These are phyloP conservation scores for Lacanobia oleracea DNA, from an alignment of 2,888 invertebrate species.

Conservation along the genomic window DNA sequence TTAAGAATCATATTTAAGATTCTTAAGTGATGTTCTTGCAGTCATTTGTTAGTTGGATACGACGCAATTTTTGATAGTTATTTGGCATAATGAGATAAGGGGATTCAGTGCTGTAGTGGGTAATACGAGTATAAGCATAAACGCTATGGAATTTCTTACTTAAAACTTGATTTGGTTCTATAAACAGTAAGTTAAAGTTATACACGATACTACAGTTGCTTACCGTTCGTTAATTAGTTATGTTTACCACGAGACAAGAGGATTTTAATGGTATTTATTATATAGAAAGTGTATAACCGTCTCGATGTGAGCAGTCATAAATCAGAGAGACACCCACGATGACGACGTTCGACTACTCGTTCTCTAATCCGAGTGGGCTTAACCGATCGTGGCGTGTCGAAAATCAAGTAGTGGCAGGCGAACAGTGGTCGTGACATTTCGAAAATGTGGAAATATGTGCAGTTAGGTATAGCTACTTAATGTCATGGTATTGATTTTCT, in stretches of 20 bases:
- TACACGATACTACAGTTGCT: slow-evolving; percentile 17
- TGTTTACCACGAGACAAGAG: slow-evolving; percentile 56
- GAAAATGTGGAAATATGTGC: slow-evolving; percentile 9
- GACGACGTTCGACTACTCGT: slow-evolving; percentile 71
- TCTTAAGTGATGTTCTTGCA: slow-evolving; percentile 29
- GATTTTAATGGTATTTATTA: slow-evolving; percentile 71
- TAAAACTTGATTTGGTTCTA: slow-evolving; percentile 40
- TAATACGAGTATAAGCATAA: slow-evolving; percentile 41
- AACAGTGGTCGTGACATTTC: slow-evolving; percentile 40
- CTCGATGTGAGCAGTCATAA: slow-evolving; percentile 75
- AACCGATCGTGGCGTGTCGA: slow-evolving; percentile 77
- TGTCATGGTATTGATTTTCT: neutral
- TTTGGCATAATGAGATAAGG: slow-evolving; percentile 17
- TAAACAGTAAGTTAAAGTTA: slow-evolving; percentile 24
- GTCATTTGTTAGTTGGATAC: slow-evolving; percentile 28
- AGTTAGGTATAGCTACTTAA: neutral
- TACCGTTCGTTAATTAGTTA: slow-evolving; percentile 58
- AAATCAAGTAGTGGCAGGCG: slow-evolving; percentile 66
- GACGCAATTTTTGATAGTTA: slow-evolving; percentile 20
- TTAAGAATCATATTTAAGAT: slow-evolving; percentile 40
- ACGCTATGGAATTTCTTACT: slow-evolving; percentile 39
- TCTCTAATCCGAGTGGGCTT: slow-evolving; percentile 76
- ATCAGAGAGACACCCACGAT: slow-evolving; percentile 87
- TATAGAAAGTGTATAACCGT: slow-evolving; percentile 78
- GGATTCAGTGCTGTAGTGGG: neutral